phyloP scores from a whole-genome alignment of 2,113 vertebrate genomes.

The Sakesphorus luctuosus region DNA sequence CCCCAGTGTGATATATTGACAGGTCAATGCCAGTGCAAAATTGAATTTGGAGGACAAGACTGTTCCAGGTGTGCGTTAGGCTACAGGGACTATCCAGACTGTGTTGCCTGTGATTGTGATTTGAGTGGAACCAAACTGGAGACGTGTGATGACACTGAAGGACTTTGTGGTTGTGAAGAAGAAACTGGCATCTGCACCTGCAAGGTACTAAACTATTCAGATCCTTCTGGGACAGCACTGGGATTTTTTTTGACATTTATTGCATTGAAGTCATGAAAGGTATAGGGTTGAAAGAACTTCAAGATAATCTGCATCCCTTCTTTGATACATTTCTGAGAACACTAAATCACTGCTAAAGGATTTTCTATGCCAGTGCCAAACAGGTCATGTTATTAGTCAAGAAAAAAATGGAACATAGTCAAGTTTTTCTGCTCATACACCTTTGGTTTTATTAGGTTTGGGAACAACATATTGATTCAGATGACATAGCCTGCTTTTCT shows the following conservation, averaged over 20 bases:
- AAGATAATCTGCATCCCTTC: not conserved
- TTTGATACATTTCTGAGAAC: not conserved
- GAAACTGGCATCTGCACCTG: slow-evolving; percentile 83
- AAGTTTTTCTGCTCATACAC: not conserved
- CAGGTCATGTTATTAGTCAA: not conserved
- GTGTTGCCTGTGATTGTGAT: slow-evolving; percentile 87
- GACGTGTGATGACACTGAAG: slow-evolving; percentile 75
- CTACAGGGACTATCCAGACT: slow-evolving; percentile 85
- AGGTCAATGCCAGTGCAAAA: slow-evolving; percentile 83
- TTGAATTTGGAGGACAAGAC: slow-evolving; percentile 75
- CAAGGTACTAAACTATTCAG: slow-evolving; percentile 81
- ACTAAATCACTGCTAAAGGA: not conserved
- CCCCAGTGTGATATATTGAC: slow-evolving; percentile 78
- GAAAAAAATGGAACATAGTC: not conserved
- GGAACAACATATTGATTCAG: not conserved
- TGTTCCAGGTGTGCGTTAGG: slow-evolving; percentile 85
- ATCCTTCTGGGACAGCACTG: not conserved
- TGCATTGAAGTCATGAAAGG: not conserved
- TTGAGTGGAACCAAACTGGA: slow-evolving; percentile 77
- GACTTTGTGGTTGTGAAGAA: slow-evolving; percentile 82
- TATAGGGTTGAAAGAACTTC: not conserved
- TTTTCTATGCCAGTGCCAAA: not conserved
- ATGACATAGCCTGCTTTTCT: not conserved
- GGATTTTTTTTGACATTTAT: not conserved
- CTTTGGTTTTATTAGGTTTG: not conserved